Evolutionary conservation across 2,797 vertebrate species (phyloP).

Genomic region (Chelon auratus): DNA sequence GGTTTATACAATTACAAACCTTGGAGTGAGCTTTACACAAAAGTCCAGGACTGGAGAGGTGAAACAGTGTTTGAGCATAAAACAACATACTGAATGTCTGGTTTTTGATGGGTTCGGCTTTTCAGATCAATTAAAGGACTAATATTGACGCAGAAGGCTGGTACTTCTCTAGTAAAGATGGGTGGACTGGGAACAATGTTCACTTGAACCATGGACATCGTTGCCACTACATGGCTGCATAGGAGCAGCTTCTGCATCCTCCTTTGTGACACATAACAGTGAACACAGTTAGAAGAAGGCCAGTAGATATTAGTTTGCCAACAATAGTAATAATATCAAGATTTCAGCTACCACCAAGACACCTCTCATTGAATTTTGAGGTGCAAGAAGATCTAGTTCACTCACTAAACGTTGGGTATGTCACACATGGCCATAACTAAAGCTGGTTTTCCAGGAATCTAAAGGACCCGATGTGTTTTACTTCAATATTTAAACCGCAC

Average conservation of each 20-base stretch:
- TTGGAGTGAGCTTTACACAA: not conserved
- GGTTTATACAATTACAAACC: not conserved
- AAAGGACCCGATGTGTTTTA: not conserved
- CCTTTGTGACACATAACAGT: not conserved
- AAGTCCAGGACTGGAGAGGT: not conserved
- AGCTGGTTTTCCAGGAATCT: conserved; percentile 1
- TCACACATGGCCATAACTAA: not conserved
- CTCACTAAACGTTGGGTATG: not conserved
- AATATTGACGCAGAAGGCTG: not conserved
- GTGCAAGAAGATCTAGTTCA: not conserved
- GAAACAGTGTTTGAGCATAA: not conserved
- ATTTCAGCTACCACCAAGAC: not conserved
- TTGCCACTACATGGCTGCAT: not conserved
- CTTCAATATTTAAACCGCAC: not conserved
- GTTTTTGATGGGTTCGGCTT: not conserved
- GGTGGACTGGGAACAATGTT: not conserved
- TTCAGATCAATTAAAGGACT: not conserved
- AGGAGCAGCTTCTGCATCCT: not conserved
- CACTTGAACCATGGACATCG: not conserved
- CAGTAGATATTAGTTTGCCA: not conserved
- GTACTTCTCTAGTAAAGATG: not conserved
- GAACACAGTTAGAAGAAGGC: not conserved
- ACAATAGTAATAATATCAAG: not conserved
- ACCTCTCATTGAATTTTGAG: not conserved
- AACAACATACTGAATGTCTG: not conserved